Evolutionary conservation across 1,140 invertebrate genomes (phyloP), one percentile per base, ranked within the genome.

Genomic region (Scylla paramamosain): DNA sequence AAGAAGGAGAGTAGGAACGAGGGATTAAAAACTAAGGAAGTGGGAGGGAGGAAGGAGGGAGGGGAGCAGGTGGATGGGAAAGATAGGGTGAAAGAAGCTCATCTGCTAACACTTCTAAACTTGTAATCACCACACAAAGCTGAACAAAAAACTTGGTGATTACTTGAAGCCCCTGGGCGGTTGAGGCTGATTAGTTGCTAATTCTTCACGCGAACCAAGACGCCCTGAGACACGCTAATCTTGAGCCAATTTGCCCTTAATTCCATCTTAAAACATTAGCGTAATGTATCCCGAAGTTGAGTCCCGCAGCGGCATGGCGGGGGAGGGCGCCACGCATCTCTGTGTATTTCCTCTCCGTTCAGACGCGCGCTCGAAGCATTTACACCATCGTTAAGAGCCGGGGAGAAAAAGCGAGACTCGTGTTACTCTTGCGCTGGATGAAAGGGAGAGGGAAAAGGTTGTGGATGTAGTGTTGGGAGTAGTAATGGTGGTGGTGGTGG

Each of bases 81-180:
- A n/a, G 67, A 77, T 7, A n/a, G 20, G 67, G 67, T n/a, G n/a
- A 77, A n/a, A 77, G 20, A 20, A 77, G 67, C n/a, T 77, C 67
- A 77, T 77, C 67, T 77, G 67, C n/a, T 20, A n/a, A n/a, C 67
- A 77, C 25, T 77, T 77, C 67, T 39, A 77, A 77, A 77, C 67
- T 77, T 77, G 25, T 77, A 77, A 77, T 77, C 67, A 77, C 67
- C 67, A 77, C 67, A 77, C 67, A 77, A 77, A 77, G 67, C 20
- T 77, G 0, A n/a, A n/a, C 10, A 77, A 77, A 77, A 25, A 77
- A 77, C 67, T 77, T 77, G 67, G 20, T 77, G 67, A 77, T 77
- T 77, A 77, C 67, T 77, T 77, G 1, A n/a, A 77, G 67, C 67
- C 52, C 52, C n/a, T 20, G 67, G 67, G 67, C 20, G 67, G 67